phyloP scores from a whole-genome alignment of 2,888 invertebrate genomes.

The Eucriotettix oculatus region DNA sequence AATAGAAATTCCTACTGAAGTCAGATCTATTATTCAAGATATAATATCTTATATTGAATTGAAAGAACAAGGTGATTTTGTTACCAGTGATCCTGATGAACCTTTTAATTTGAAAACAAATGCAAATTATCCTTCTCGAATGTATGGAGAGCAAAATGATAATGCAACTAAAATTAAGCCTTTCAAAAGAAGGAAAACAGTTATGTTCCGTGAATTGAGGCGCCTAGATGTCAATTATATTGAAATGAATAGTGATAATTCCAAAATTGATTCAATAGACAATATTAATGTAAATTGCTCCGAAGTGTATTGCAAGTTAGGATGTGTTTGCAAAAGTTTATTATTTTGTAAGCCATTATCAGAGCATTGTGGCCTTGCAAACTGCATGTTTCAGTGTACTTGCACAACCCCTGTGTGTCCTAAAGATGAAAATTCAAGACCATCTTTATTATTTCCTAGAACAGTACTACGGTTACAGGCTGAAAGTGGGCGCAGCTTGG shows the following conservation, averaged over 20 bases:
- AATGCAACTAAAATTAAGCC: conserved; percentile 15
- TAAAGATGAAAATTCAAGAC: conserved; percentile 12
- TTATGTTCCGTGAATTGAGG: conserved; percentile 30
- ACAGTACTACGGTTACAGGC: conserved; percentile 30
- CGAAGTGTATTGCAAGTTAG: conserved; percentile 40
- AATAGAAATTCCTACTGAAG: neutral
- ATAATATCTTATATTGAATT: neutral
- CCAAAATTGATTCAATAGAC: neutral
- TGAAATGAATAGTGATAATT: neutral
- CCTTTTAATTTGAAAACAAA: no score
- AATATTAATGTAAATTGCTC: conserved; percentile 23
- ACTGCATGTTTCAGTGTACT: conserved; percentile 42
- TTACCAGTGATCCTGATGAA: no score
- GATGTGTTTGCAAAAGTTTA: conserved; percentile 49
- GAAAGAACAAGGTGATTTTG: no score
- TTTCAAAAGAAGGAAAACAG: conserved; percentile 23
- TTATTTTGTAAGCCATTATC: conserved; percentile 21
- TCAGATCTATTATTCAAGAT: conserved; percentile 6
- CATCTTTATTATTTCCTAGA: conserved; percentile 9
- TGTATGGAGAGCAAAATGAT: neutral
- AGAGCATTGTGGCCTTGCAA: conserved; percentile 42
- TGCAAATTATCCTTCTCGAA: no score
- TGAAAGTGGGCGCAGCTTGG: conserved; percentile 35
- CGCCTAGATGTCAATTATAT: conserved; percentile 41
- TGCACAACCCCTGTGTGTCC: conserved; percentile 20